These are phyloP conservation scores for Siniperca undulata DNA, from an alignment of 2,797 vertebrate genomes.

Conservation along the genomic window DNA sequence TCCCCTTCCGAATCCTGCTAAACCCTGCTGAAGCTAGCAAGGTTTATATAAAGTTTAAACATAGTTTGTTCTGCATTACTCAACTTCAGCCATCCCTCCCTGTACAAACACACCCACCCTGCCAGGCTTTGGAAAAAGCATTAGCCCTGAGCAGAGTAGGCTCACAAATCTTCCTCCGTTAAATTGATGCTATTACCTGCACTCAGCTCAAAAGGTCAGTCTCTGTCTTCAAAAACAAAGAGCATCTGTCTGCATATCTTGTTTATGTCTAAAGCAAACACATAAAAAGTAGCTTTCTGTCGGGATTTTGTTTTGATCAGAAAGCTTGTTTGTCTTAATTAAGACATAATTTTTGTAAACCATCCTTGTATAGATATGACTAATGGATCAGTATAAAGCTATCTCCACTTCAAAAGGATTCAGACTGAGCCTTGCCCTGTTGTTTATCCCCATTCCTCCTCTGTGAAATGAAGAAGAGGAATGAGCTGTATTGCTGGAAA, in stretches of 20 bases:
- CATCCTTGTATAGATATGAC: slow-evolving; percentile 7
- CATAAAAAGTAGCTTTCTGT: slow-evolving; percentile 23
- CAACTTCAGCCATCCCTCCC: slow-evolving; percentile 1
- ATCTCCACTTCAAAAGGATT: slow-evolving; percentile 48
- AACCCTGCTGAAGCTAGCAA: slow-evolving; percentile 33
- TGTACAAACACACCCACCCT: slow-evolving; percentile 35
- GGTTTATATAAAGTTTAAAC: slow-evolving; percentile 63
- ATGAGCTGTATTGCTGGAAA: not conserved
- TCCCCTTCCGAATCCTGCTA: slow-evolving; percentile 43
- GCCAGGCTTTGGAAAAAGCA: slow-evolving; percentile 42
- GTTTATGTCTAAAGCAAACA: slow-evolving; percentile 63
- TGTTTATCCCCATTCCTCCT: slow-evolving; percentile 2
- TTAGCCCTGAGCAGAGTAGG: slow-evolving; percentile 38
- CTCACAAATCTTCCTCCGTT: slow-evolving; percentile 57
- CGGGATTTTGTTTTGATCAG: slow-evolving; percentile 62
- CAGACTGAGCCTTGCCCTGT: slow-evolving; percentile 9
- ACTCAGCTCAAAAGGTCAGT: slow-evolving; percentile 70
- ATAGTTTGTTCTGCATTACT: slow-evolving; percentile 54
- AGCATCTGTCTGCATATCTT: slow-evolving; percentile 61
- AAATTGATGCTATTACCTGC: slow-evolving; percentile 78
- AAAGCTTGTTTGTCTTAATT: slow-evolving; percentile 38
- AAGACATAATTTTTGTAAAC: slow-evolving; percentile 2
- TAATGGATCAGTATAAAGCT: slow-evolving; percentile 15
- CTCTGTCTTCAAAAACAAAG: slow-evolving; percentile 70
- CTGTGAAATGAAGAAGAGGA: slow-evolving; percentile 6